A percentile compares a stretch with the other conserved stretches of the same genome.
Evolutionary conservation across 2,797 vertebrate genomes (phyloP).

Genomic region (Enteromius anoplus): DNA sequence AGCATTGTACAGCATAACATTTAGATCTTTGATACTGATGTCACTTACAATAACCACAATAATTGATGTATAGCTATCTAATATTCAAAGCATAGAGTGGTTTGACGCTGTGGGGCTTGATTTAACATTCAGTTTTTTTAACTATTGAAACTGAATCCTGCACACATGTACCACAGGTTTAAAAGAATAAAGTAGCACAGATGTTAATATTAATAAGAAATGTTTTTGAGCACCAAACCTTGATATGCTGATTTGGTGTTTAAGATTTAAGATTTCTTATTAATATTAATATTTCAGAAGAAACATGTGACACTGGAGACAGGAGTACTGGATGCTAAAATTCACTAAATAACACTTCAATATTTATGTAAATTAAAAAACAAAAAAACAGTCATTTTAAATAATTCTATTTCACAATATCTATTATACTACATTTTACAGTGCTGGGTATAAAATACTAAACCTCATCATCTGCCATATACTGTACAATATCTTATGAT

Average conservation of each 20-base stretch:
- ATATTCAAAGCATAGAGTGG: background rate
- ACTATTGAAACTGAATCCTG: background rate
- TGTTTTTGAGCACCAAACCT: background rate
- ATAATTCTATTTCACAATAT: background rate
- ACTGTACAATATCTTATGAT: too few species aligned
- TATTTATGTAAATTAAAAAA: background rate
- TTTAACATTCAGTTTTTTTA: background rate
- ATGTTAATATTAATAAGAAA: background rate
- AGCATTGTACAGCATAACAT: background rate
- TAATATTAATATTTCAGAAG: background rate
- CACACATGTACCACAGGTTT: background rate
- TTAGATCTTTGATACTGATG: background rate
- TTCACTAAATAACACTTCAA: background rate
- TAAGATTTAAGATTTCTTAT: too few species aligned
- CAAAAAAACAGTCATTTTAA: background rate
- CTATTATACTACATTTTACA: background rate
- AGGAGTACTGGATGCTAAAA: background rate
- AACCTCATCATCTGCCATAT: too few species aligned
- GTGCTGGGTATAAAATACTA: background rate
- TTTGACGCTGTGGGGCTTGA: background rate
- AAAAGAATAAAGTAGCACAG: background rate
- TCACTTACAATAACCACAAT: background rate
- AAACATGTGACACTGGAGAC: background rate
- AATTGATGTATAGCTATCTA: background rate
- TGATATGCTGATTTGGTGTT: too few species aligned